phyloP scores from a whole-genome alignment of 2,797 vertebrate species.

The Hippocampus kuda region DNA sequence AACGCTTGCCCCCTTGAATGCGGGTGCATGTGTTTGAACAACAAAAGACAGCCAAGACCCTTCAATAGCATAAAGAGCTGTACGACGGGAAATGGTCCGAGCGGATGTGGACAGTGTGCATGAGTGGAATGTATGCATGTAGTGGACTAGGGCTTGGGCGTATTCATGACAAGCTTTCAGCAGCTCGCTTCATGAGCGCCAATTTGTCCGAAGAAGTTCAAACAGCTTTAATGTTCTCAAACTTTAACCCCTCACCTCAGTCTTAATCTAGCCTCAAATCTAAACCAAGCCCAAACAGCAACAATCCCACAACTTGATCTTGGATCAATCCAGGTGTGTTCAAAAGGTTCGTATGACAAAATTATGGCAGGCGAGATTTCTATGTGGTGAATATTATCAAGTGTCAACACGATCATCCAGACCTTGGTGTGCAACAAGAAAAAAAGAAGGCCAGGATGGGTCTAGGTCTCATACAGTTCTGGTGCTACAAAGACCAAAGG shows the following conservation, averaged over 20 bases:
- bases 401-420: neutral
- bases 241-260: neutral
- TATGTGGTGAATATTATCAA: neutral
- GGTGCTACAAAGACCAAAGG: neutral
- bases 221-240: neutral
- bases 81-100: conserved; percentile 41
- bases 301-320: neutral
- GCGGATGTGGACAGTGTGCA: conserved; percentile 30
- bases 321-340: neutral
- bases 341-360: neutral
- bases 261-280: neutral
- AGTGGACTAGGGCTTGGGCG: neutral
- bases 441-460: neutral
- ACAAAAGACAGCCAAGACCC: conserved; percentile 51
- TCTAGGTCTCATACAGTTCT: neutral
- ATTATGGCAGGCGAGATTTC: too few species aligned
- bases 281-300: neutral
- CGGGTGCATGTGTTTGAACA: conserved; percentile 33
- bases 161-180: conserved; percentile 30
- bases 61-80: conserved; percentile 49
- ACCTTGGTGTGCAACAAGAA: neutral
- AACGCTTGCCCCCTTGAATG: conserved; percentile 32
- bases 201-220: neutral
- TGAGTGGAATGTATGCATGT: conserved; percentile 6
- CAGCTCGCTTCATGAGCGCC: neutral